Evolutionary conservation across 2,113 vertebrate genomes (phyloP).

Genomic region (Larimichthys crocea): DNA sequence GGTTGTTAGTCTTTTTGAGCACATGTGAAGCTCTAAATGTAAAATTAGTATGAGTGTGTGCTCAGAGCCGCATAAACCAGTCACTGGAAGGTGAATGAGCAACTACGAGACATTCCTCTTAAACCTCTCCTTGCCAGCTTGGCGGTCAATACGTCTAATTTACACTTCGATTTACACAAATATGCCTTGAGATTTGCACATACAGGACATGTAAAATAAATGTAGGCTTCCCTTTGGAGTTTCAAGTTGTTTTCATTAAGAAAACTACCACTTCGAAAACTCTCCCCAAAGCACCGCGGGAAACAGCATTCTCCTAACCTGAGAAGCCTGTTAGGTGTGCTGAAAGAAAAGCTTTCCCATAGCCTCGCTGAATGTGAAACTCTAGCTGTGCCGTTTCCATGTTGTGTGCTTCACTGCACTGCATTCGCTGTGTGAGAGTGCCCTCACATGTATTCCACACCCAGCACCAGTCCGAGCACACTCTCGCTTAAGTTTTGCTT

Average conservation of each 20-base stretch:
- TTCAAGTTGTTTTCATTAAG: not conserved
- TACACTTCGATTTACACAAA: not conserved
- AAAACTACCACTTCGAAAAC: not conserved
- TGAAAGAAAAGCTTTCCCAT: constrained; percentile 52
- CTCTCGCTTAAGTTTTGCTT: constrained; percentile 22
- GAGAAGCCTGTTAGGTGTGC: constrained; percentile 32
- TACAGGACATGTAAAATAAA: no score
- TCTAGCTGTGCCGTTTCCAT: constrained; percentile 65
- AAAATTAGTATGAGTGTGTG: not conserved
- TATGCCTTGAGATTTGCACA: not conserved
- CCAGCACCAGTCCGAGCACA: constrained; percentile 24
- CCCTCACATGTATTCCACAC: constrained; percentile 55
- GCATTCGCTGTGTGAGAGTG: constrained; percentile 51
- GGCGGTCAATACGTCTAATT: not conserved
- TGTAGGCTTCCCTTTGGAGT: not conserved
- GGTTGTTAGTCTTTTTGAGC: not conserved
- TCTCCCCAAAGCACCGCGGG: not conserved
- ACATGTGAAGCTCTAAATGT: not conserved
- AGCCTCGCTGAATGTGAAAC: constrained; percentile 56
- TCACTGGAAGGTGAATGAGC: not conserved
- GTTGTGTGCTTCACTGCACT: constrained; percentile 50
- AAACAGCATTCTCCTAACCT: constrained; percentile 15
- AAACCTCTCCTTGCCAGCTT: not conserved
- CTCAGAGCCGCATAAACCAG: not conserved
- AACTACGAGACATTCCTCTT: not conserved